Percentiles rank a stretch among this genome's conserved stretches.
Evolutionary conservation across 2,113 vertebrate genomes (phyloP).

Genomic region (Scytalopus superciliaris): DNA sequence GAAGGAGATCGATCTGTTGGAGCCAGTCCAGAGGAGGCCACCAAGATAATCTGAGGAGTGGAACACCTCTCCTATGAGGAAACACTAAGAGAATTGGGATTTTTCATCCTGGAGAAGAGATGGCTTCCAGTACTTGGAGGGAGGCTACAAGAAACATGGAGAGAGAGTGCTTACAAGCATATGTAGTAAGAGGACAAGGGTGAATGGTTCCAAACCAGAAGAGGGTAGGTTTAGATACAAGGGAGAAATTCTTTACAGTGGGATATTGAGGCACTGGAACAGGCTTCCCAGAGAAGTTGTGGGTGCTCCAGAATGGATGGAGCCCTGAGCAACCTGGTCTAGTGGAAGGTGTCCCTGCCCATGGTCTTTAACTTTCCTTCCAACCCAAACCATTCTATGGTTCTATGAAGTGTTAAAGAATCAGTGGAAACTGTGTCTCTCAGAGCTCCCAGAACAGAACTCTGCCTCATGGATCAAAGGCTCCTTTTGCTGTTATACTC

Average conservation of each 20-base stretch:
- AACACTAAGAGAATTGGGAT: not conserved
- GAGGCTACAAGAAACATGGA: not conserved
- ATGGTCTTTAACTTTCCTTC: not conserved
- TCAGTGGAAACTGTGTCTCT: not conserved
- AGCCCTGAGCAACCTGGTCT: not conserved
- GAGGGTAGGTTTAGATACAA: not conserved
- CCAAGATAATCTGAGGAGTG: not conserved
- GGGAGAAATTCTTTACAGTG: not conserved
- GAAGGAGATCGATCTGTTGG: rapidly evolving
- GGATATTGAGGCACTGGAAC: not conserved
- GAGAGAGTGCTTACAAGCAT: not conserved
- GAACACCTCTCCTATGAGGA: not conserved
- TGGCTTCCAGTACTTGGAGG: not conserved
- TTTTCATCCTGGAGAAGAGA: not conserved
- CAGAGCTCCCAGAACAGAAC: not conserved
- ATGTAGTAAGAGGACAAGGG: not conserved
- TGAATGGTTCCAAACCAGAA: not conserved
- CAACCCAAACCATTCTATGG: not conserved
- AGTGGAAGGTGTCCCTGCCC: not conserved
- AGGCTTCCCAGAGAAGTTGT: not conserved
- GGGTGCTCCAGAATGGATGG: not conserved
- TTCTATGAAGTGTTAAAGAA: not conserved
- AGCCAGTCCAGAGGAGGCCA: not conserved
- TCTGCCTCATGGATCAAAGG: not conserved
- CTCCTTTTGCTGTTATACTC: not conserved